These are phyloP conservation scores for Sander lucioperca DNA, from an alignment of 2,113 vertebrate genomes.

Conservation along the genomic window DNA sequence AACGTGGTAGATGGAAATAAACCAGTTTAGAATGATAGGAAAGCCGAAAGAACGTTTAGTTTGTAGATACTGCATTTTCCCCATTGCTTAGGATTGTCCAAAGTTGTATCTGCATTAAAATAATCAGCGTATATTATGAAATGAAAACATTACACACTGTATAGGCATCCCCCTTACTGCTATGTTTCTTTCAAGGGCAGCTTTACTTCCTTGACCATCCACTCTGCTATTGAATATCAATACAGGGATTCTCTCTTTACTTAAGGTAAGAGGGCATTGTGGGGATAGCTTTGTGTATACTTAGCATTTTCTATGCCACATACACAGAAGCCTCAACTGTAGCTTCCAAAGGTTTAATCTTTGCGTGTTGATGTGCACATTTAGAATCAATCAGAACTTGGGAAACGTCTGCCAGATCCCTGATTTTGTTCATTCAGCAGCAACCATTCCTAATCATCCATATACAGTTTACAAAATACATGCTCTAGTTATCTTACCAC, in stretches of 20 bases:
- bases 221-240: background rate
- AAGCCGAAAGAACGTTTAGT: background rate
- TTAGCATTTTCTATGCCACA: background rate
- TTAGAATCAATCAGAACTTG: background rate
- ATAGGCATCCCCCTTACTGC: background rate
- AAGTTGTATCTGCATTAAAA: background rate
- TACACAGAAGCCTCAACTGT: background rate
- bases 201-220: background rate
- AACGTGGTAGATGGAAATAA: background rate
- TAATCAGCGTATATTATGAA: background rate
- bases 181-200: background rate
- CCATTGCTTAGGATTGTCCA: background rate
- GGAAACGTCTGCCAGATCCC: background rate
- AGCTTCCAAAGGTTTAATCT: background rate
- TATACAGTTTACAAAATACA: background rate
- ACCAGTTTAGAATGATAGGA: background rate
- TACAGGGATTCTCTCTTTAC: background rate
- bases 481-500: background rate
- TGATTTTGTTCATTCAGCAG: background rate
- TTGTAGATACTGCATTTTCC: background rate
- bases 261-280: background rate
- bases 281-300: background rate
- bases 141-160: background rate
- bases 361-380: background rate
- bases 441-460: conserved; percentile 1